phyloP scores from a whole-genome alignment of 2,797 vertebrate species.

The Lateolabrax maculatus region DNA sequence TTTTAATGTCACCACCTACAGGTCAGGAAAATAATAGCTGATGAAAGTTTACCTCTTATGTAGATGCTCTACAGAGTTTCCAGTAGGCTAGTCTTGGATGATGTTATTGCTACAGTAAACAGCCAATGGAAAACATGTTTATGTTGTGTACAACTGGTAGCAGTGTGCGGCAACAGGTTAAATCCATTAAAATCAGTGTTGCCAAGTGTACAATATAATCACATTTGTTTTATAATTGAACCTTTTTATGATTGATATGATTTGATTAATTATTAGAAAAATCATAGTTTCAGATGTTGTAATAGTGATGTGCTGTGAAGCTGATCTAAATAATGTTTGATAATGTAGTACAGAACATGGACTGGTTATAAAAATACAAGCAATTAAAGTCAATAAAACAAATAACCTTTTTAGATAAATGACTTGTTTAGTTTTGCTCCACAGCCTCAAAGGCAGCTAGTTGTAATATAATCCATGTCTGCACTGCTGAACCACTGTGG shows the following conservation, averaged over 20 bases:
- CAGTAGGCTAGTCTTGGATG: neutral
- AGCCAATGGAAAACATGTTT: neutral
- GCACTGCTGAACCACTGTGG: constrained; percentile 41
- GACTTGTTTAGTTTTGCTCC: constrained; percentile 15
- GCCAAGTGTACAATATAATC: neutral
- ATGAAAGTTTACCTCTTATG: neutral
- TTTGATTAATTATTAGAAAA: neutral
- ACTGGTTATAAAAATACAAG: constrained; percentile 21
- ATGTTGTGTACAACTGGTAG: neutral
- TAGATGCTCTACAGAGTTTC: neutral
- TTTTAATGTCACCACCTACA: neutral
- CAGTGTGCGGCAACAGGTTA: neutral
- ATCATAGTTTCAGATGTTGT: neutral
- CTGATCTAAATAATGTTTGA: neutral
- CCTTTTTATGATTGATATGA: neutral
- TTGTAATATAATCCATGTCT: constrained; percentile 37
- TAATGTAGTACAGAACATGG: neutral
- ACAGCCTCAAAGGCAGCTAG: constrained; percentile 2
- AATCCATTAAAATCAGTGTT: neutral
- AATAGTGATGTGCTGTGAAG: neutral
- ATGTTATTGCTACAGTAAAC: neutral
- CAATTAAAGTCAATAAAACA: constrained; percentile 1
- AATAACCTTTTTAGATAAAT: constrained; percentile 31
- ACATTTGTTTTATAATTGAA: neutral
- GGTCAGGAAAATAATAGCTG: neutral